Conservation (phyloP, 1,140 invertebrate genomes). For the Zaprionus gabonicus region DNA sequence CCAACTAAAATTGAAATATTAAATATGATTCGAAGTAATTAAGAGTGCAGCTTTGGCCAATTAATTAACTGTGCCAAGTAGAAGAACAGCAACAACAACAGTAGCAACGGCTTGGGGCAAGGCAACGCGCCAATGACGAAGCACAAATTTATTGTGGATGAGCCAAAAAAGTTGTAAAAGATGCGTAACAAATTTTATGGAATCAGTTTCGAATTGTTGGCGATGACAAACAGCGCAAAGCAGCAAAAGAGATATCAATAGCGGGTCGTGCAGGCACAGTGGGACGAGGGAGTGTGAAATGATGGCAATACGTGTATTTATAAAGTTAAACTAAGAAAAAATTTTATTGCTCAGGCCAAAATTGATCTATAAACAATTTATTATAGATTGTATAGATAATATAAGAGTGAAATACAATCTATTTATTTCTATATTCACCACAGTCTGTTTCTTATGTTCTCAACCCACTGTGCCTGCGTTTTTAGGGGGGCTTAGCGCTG, state of each 20-base stretch:
- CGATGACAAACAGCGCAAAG: background rate
- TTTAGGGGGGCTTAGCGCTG: constrained; percentile 10
- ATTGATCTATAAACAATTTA: no score
- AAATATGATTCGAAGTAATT: constrained; percentile 42
- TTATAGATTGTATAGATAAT: background rate
- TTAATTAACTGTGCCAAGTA: constrained; percentile 67
- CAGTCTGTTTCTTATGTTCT: background rate
- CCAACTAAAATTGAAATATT: constrained; percentile 21
- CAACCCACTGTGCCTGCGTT: constrained; percentile 19
- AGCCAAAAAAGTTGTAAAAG: constrained; percentile 28
- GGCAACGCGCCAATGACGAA: constrained; percentile 33
- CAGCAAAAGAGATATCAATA: constrained; percentile 28
- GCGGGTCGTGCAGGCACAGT: constrained; percentile 18
- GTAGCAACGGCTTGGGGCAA: constrained; percentile 21
- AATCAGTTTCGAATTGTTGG: background rate
- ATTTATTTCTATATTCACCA: background rate
- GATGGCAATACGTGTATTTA: background rate
- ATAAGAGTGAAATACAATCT: no score
- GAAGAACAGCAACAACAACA: constrained; percentile 12
- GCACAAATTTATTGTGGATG: constrained; percentile 24
- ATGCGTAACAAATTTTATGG: constrained; percentile 42
- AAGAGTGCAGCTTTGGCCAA: constrained; percentile 47
- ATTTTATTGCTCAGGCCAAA: no score
- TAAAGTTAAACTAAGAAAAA: no score
- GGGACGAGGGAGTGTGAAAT: background rate